Conservation (phyloP, 2,113 vertebrate genomes). For the Sceloporus tristichus region DNA sequence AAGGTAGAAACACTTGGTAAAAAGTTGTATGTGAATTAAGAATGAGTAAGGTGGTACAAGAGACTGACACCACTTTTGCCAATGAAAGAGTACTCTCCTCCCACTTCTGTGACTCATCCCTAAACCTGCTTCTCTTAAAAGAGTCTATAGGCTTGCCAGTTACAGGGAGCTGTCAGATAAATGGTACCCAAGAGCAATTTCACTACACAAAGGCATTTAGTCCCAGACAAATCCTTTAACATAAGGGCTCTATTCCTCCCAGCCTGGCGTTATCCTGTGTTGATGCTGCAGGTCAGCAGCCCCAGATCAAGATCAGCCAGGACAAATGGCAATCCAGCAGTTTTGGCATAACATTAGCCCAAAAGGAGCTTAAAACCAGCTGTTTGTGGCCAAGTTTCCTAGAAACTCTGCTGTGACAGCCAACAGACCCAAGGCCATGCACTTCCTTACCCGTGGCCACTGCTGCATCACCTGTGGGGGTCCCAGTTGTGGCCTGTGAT, state of each 20-base stretch:
- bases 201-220: neutral
- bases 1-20: neutral
- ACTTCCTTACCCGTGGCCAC: no score
- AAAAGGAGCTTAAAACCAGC: no score
- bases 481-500: no score
- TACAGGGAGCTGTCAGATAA: neutral
- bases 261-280: neutral
- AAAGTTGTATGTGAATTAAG: neutral
- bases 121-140: neutral
- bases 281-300: no score
- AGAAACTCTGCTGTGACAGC: no score
- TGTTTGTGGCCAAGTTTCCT: no score
- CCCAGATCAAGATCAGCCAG: no score
- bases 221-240: neutral
- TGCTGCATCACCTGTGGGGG: no score
- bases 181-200: neutral
- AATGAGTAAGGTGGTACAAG: neutral
- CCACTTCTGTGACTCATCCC: neutral
- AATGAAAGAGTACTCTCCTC: neutral
- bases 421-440: no score
- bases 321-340: no score
- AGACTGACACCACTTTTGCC: neutral
- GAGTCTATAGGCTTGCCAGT: neutral
- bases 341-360: no score
- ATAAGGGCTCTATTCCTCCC: neutral